Percentiles rank a stretch among this genome's conserved stretches.
These are phyloP conservation scores for Pollicipes pollicipes DNA, from an alignment of 1,140 invertebrate species.

Conservation along the genomic window DNA sequence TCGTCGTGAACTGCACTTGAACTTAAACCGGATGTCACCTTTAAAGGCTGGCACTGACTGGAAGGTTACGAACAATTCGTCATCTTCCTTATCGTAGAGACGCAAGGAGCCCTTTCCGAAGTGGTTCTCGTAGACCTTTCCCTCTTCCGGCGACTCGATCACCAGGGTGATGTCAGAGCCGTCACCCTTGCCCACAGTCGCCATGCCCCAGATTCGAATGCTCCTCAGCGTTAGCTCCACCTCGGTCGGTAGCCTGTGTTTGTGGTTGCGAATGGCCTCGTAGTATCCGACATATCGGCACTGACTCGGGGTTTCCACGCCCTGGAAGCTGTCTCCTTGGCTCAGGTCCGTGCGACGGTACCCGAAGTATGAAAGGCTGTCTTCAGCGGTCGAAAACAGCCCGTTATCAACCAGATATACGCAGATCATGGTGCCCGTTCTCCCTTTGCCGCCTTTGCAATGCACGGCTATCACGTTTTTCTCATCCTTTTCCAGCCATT, in stretches of 20 bases:
- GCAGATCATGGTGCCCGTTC: constrained; percentile 40
- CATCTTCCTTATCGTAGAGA: not conserved
- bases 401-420: constrained; percentile 35
- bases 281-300: constrained; percentile 38
- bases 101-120: not conserved
- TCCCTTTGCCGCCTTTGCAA: constrained; percentile 44
- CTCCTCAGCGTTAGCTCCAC: constrained; percentile 25
- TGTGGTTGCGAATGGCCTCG: constrained; percentile 30
- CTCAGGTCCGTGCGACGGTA: constrained; percentile 33
- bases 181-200: constrained; percentile 30
- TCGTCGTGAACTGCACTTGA: constrained; percentile 15
- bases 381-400: constrained; percentile 32
- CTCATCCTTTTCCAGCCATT: constrained; percentile 33
- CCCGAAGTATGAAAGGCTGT: constrained; percentile 36
- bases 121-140: not conserved
- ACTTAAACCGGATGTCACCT: not conserved
- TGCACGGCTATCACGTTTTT: constrained; percentile 42
- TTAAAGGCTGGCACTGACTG: not conserved
- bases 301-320: constrained; percentile 30
- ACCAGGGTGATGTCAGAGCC: constrained; percentile 30
- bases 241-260: constrained; percentile 26
- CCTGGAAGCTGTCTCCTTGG: constrained; percentile 35
- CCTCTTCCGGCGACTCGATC: not conserved
- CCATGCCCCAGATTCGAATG: constrained; percentile 26
- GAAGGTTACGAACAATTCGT: not conserved